Evolutionary conservation across 2,888 invertebrate species (phyloP).

Genomic region (Pyrochroa serraticornis): DNA sequence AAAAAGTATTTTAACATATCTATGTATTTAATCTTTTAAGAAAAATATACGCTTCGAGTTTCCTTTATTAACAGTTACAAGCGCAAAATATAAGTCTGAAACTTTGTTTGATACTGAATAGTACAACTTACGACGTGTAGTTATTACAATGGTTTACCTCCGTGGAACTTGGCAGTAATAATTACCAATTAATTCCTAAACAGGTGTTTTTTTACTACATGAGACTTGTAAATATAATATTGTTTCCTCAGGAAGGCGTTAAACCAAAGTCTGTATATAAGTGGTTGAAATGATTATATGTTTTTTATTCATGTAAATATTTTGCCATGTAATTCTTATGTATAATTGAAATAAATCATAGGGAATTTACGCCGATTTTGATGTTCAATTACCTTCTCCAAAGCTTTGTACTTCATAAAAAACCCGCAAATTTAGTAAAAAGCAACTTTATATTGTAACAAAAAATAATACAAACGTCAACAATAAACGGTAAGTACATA

Average conservation of each 20-base stretch:
- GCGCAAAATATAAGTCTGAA: slow-evolving; percentile 37
- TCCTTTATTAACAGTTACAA: slow-evolving; percentile 33
- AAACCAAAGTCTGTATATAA: slow-evolving; percentile 48
- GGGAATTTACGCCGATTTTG: slow-evolving; percentile 6
- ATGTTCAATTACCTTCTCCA: neutral
- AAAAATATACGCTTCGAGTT: slow-evolving; percentile 38
- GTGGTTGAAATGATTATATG: slow-evolving; percentile 38
- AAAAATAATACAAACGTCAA: no score
- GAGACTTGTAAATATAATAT: slow-evolving; percentile 33
- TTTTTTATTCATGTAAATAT: slow-evolving; percentile 47
- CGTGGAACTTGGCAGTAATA: slow-evolving; percentile 18
- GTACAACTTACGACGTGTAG: slow-evolving; percentile 32
- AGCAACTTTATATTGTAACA: neutral
- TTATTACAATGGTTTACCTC: slow-evolving; percentile 15
- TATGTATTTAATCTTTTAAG: slow-evolving; percentile 32
- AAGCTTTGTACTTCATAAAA: neutral
- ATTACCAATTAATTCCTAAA: slow-evolving; percentile 19
- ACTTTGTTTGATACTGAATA: slow-evolving; percentile 38
- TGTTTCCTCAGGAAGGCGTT: slow-evolving; percentile 46
- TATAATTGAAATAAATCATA: slow-evolving; percentile 32
- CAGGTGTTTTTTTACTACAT: slow-evolving; percentile 31
- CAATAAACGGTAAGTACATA: no score
- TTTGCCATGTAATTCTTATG: slow-evolving; percentile 40
- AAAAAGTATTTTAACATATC: slow-evolving; percentile 44
- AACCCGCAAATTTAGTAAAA: neutral